These are phyloP conservation scores for Poecile atricapillus DNA, from an alignment of 2,113 vertebrate species.

Conservation along the genomic window DNA sequence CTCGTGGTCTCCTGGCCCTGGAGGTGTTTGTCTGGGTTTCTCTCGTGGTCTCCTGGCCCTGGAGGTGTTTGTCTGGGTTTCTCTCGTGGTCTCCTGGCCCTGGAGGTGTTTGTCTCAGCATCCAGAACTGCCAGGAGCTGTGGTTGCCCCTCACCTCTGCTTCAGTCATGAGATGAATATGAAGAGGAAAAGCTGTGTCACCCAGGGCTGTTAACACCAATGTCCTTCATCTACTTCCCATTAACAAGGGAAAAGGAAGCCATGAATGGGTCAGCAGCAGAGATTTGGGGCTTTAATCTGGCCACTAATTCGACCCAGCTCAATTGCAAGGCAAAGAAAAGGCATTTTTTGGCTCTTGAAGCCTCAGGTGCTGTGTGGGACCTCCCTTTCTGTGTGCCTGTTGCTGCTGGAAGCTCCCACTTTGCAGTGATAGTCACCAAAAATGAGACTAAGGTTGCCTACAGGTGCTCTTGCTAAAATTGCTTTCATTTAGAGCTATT, in stretches of 20 bases:
- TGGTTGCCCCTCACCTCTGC: not conserved
- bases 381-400: not conserved
- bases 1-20: too few species aligned
- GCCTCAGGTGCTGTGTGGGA: not conserved
- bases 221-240: not conserved
- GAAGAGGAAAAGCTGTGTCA: not conserved
- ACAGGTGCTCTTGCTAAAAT: conserved; percentile 64
- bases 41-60: too few species aligned
- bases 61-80: not conserved
- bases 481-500: conserved; percentile 71
- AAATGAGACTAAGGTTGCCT: conserved; percentile 36
- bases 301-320: not conserved
- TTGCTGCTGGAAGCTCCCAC: not conserved
- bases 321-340: not conserved
- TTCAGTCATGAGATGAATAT: accelerated
- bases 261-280: not conserved
- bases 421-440: conserved; percentile 6
- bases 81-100: accelerated
- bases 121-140: not conserved
- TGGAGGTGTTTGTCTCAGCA: not conserved
- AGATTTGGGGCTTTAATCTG: not conserved
- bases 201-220: not conserved
- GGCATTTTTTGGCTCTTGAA: not conserved
- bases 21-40: not conserved
- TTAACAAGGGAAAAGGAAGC: not conserved